phyloP scores from a whole-genome alignment of 1,140 invertebrate species.

The Drosophila elegans region DNA sequence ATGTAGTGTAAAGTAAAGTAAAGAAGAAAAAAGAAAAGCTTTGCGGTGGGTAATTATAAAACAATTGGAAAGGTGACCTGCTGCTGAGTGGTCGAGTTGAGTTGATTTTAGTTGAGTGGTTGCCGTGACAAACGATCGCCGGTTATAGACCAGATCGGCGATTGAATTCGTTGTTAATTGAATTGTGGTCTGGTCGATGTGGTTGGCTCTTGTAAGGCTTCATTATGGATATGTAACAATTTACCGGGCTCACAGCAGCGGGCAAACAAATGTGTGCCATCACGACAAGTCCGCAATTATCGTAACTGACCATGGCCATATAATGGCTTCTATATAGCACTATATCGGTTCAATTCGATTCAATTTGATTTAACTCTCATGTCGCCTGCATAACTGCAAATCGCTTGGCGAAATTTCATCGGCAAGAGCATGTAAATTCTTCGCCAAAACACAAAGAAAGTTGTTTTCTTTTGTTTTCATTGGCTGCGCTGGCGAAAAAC shows the following conservation, averaged over 20 bases:
- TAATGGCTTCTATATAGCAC: conserved; percentile 14
- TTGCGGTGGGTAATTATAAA: conserved; percentile 64
- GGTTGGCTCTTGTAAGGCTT: conserved; percentile 30
- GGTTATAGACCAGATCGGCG: conserved; percentile 26
- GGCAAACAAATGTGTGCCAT: conserved; percentile 5
- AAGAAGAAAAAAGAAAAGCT: conserved; percentile 35
- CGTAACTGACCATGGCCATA: conserved; percentile 26
- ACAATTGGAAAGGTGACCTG: conserved; percentile 74
- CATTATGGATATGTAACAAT: conserved; percentile 44
- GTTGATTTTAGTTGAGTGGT: conserved; percentile 25
- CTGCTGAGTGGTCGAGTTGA: conserved; percentile 15
- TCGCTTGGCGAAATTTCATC: conserved; percentile 1
- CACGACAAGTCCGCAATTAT: conserved; percentile 33
- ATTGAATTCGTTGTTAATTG: conserved; percentile 44
- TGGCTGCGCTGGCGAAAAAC: conserved; percentile 13
- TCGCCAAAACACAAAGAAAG: conserved; percentile 32
- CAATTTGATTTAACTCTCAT: not conserved
- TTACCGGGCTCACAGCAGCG: conserved; percentile 7
- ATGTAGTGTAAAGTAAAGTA: conserved; percentile 16
- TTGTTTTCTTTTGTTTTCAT: conserved; percentile 45
- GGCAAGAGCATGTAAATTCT: conserved; percentile 34
- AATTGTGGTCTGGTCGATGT: conserved; percentile 29
- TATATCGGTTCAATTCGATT: not conserved
- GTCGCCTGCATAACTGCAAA: conserved; percentile 8
- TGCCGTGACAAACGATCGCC: conserved; percentile 45